Conservation (phyloP, 2,113 vertebrate genomes). For the Corythaeola cristata region DNA sequence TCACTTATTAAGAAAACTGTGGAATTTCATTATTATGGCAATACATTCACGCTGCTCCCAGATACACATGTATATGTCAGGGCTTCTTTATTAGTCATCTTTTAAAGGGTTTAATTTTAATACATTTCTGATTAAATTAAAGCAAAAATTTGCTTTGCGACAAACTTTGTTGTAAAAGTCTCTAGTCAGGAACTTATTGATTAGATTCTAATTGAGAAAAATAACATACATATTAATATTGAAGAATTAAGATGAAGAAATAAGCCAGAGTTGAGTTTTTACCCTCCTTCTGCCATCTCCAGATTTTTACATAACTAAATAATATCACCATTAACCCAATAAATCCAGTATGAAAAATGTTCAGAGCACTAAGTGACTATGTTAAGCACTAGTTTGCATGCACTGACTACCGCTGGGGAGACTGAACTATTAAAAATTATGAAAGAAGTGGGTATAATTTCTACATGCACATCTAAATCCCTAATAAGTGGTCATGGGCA, state of each 20-base stretch:
- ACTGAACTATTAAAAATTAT: background rate
- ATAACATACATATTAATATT: background rate
- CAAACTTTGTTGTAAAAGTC: background rate
- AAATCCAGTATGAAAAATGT: background rate
- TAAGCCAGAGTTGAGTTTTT: background rate
- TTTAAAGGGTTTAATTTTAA: background rate
- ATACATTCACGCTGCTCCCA: background rate
- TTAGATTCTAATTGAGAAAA: background rate
- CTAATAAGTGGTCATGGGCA: background rate
- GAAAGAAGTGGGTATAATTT: background rate
- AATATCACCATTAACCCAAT: background rate
- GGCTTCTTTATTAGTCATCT: background rate
- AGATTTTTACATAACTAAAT: background rate
- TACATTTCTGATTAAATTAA: background rate
- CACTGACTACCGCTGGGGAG: background rate
- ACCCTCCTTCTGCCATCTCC: background rate
- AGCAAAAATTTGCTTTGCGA: background rate
- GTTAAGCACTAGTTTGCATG: background rate
- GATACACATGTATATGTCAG: background rate
- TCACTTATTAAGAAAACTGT: background rate
- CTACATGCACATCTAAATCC: fast-evolving
- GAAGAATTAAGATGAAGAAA: background rate
- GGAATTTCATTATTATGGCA: background rate
- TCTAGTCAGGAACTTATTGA: background rate
- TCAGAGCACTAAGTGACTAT: background rate